phyloP scores from a whole-genome alignment of 2,113 vertebrate species.

The Poicephalus gulielmi region DNA sequence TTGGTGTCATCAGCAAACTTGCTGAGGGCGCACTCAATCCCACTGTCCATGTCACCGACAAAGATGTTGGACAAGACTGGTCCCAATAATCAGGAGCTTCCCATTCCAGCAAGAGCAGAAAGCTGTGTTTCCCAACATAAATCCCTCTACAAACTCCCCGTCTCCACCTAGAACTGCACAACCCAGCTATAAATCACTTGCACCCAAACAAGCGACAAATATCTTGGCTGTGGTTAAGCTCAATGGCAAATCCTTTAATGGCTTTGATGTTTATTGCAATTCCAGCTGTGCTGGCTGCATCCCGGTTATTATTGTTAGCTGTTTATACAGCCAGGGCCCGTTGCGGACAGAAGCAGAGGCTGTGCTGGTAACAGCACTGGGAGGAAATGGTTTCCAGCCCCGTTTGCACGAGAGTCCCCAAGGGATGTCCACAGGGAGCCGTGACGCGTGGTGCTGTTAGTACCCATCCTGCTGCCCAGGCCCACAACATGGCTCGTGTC shows the following conservation, averaged over 20 bases:
- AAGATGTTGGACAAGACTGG: too few relatives aligned
- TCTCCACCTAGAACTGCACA: not conserved
- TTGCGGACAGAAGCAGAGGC: not conserved
- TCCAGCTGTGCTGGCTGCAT: not conserved
- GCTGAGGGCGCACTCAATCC: too few relatives aligned
- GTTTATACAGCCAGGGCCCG: not conserved
- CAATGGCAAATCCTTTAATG: not conserved
- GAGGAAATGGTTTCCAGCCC: not conserved
- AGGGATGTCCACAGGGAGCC: not conserved
- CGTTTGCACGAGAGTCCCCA: not conserved
- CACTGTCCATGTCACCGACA: too few relatives aligned
- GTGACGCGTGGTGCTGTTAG: accelerated
- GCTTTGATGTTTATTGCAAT: conserved; percentile 7
- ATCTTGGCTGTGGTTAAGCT: not conserved
- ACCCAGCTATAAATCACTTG: not conserved
- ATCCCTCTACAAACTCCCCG: not conserved
- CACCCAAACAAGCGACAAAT: not conserved
- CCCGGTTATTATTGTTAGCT: not conserved
- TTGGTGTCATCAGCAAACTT: too few relatives aligned
- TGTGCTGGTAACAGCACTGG: not conserved
- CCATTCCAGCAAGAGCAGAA: not conserved
- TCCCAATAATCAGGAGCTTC: not conserved
- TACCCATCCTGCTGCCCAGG: not conserved
- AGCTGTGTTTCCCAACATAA: not conserved
- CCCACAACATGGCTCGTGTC: accelerated